Conservation (phyloP, 2,888 invertebrate species). For the Himalopsyche kuldschensis region DNA sequence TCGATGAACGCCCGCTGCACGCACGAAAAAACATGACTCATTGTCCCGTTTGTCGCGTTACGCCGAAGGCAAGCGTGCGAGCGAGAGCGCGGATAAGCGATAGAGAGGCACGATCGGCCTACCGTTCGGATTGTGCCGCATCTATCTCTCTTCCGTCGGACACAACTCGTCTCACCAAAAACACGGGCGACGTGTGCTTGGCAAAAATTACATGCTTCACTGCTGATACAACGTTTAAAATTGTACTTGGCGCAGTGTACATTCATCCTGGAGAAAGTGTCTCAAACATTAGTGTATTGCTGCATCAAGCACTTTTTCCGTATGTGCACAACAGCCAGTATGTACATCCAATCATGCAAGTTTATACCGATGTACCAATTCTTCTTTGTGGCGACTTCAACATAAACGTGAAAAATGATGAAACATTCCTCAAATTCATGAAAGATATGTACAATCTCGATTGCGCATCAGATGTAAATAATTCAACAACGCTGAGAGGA, state of each 20-base stretch:
- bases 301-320: not conserved
- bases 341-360: not conserved
- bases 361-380: not conserved
- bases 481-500: not conserved
- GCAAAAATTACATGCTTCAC: not conserved
- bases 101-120: too few relatives aligned
- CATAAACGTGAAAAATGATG: not conserved
- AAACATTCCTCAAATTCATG: not conserved
- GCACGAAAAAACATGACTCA: too few relatives aligned
- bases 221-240: slow-evolving; percentile 1
- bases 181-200: slow-evolving; percentile 9
- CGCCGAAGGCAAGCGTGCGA: too few relatives aligned
- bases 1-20: too few relatives aligned
- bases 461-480: not conserved
- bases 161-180: too few relatives aligned
- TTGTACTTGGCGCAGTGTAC: slow-evolving; percentile 4
- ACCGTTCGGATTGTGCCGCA: too few relatives aligned
- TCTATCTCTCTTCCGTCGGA: too few relatives aligned
- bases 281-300: not conserved
- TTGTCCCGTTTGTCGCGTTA: too few relatives aligned
- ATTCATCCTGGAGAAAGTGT: not conserved
- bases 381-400: not conserved
- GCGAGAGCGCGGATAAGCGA: too few relatives aligned
- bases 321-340: not conserved
- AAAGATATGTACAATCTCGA: not conserved